Base-by-base conservation (phyloP, 2,888 invertebrate genomes). In the Exocentrus adspersus region DNA sequence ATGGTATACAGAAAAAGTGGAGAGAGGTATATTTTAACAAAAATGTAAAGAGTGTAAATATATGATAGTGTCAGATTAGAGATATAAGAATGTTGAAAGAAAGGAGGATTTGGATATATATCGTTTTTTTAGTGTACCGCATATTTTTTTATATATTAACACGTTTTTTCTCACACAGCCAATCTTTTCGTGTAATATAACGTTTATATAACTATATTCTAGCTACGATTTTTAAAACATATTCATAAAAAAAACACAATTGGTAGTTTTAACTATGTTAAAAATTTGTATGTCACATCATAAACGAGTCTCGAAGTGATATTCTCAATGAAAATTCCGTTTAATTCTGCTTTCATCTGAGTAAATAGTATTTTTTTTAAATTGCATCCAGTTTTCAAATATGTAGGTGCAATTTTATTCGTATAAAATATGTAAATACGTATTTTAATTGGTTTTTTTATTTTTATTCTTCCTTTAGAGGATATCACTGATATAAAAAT, bases 41-140 rank as follows among this genome's bases (percentile, higher is more conserved):
- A 67, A 67, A 67, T 68, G 65, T 70, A 68, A 68, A 68, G 70
- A 68, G 66, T 70, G 70, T 71, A 73, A 64, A 74, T 72, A 74
- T 71, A 73, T 67, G 70, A 69, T 72, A 73, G 74, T 68, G 68
- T 67, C 70, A 76, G 74, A 74, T 74, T 75, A 75, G 75, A 72
- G 68, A 69, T 75, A 70, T 75, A 75, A 74, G 71, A 74, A 75
- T 75, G 76, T 75, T 76, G 72, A 70, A 60, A 65, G 60, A 66
- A 64, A 65, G 68, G 68, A 69, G 70, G 69, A 73, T 72, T 70
- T 71, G 72, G 69, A 71, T 65, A 62, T 70, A 71, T 67, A 60
- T 68, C 66, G 71, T 73, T 73, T n/a, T n/a, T n/a, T 73, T 65
- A 60, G 64, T 66, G 66, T 62, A 65, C 68, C 65, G 71, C 64